Percentiles rank a stretch among this genome's conserved stretches.
phyloP scores from a whole-genome alignment of 2,888 invertebrate species.

The Diaphora mendica region DNA sequence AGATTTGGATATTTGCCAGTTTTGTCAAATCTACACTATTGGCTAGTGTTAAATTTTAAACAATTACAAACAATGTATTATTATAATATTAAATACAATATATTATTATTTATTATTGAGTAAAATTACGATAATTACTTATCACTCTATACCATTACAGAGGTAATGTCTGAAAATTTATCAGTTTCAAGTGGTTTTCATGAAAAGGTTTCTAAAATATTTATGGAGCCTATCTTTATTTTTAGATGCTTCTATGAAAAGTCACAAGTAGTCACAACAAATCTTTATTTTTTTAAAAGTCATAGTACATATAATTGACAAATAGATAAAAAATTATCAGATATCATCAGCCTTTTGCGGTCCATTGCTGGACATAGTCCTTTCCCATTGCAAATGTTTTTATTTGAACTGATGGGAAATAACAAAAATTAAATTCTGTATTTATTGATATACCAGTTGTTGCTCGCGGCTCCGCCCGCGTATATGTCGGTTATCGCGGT shows the following conservation, averaged over 20 bases:
- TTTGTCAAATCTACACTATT: conserved; percentile 37
- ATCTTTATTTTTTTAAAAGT: too few relatives aligned
- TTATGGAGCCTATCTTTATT: too few relatives aligned
- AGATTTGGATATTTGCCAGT: conserved; percentile 75
- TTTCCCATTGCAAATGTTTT: too few relatives aligned
- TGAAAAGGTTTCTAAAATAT: neutral
- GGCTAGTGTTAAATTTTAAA: conserved; percentile 34
- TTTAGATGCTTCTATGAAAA: too few relatives aligned
- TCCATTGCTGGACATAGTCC: too few relatives aligned
- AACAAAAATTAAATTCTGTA: neutral
- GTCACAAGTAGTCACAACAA: too few relatives aligned
- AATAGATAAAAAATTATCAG: too few relatives aligned
- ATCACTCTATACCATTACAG: neutral
- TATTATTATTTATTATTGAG: too few relatives aligned
- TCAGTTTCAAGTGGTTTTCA: neutral
- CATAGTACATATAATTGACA: too few relatives aligned
- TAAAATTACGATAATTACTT: neutral
- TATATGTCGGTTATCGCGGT: too few relatives aligned
- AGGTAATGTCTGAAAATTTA: neutral
- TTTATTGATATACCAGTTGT: neutral
- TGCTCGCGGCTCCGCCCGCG: too few relatives aligned
- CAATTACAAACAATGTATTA: conserved; percentile 48
- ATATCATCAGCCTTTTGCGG: too few relatives aligned
- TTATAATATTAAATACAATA: neutral
- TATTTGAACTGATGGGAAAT: neutral